Evolutionary conservation across 2,113 vertebrate species (phyloP), one percentile per base, ranked within the genome.

Genomic region (Emydocephalus ijimae): DNA sequence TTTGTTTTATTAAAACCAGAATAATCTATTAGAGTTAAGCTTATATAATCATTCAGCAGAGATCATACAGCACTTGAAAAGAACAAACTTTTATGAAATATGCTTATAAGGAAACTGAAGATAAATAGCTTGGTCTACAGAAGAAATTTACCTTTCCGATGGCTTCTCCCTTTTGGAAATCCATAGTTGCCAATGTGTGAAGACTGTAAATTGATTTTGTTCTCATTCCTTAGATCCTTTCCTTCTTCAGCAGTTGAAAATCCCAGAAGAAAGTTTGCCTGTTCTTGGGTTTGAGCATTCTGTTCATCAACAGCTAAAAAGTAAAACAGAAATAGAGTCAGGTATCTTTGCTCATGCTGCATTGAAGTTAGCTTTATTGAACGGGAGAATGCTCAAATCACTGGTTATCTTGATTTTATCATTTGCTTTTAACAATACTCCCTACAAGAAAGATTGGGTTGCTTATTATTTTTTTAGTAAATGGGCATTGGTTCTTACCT

Each of bases 241-340:
- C 93, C 95, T 56, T 98, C 98, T 26, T 97, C 98, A 26, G 98
- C 94, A 10, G 97, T 95, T 0, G 98, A 96, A 0, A 97, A 97
- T 0, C 96, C 96, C 5, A 98, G 95, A 15, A 98, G 93, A 89
- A 99, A 98, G 1, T 98, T 97, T 91, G 98, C 97, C 91, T 98
- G 98, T 57, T 98, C 98, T 94, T 98, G 98, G 0, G 98, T 99
- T 97, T 99, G 99, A 55, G 98, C 98, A 0, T 99, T 99, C 98
- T 99, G 99, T 94, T 99, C 99, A 29, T 99, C 99, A 43, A 99
- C 99, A 39, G 99, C 99, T 99, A 96, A 2, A 61, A 29, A 86
- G n/a, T 23, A 88, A 92, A 52, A 94, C 21, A 86, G 50, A 26
- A 15, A 95, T 50, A 96, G 15, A 95, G 91, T 64, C 0, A 91